Evolutionary conservation across 2,888 invertebrate genomes (phyloP).

Genomic region (Pristionchus maxplancki): DNA sequence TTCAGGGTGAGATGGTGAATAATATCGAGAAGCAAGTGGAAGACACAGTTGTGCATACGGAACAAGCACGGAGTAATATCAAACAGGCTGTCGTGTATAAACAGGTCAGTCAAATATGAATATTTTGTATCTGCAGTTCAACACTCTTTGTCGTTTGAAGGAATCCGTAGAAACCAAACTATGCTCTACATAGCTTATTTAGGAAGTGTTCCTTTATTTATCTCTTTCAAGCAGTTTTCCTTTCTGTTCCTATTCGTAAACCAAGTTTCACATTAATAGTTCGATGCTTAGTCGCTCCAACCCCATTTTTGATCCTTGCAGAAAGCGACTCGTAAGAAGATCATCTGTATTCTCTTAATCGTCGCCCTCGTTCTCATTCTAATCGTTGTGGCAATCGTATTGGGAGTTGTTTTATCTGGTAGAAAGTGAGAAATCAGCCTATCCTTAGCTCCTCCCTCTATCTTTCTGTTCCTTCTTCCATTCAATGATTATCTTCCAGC

Average conservation of each 20-base stretch:
- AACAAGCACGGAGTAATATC: constrained; percentile 60
- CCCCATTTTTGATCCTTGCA: background rate
- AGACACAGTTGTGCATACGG: constrained; percentile 63
- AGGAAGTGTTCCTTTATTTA: no score
- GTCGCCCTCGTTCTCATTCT: constrained; percentile 65
- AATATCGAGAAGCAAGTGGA: constrained; percentile 71
- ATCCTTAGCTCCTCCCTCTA: no score
- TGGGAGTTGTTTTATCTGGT: constrained; percentile 66
- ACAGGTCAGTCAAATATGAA: constrained; percentile 59
- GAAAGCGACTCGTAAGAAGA: constrained; percentile 52
- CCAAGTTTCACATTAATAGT: no score
- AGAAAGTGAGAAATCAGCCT: constrained; percentile 51
- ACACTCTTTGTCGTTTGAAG: no score
- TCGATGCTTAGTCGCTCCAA: no score
- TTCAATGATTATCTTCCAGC: constrained; percentile 4
- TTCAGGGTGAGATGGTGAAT: constrained; percentile 69
- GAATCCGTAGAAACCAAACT: no score
- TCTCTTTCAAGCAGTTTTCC: no score
- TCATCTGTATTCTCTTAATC: constrained; percentile 54
- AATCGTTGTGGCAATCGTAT: constrained; percentile 67
- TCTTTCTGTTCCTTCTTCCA: background rate
- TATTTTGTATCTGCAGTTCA: no score
- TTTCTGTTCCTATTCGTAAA: no score
- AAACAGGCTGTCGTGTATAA: constrained; percentile 73
- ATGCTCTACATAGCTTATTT: no score